Conservation (phyloP, 2,113 vertebrate species). For the Himantopus leucocephalus region DNA sequence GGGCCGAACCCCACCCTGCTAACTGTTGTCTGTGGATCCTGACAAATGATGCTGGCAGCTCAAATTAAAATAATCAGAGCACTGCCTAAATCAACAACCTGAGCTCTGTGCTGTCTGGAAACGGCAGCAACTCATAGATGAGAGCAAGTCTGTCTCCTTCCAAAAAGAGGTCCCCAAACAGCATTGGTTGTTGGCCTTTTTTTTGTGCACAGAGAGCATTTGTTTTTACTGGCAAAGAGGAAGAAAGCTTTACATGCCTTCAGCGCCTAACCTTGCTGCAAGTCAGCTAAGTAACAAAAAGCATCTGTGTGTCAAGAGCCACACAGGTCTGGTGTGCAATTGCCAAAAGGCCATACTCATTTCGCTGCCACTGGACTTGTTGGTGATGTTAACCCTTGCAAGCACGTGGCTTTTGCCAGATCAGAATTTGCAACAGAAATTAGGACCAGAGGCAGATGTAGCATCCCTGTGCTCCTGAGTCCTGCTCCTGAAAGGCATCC, state of each 20-base stretch:
- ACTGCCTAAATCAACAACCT: constrained; percentile 16
- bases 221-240: neutral
- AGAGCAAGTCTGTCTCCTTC: neutral
- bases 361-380: neutral
- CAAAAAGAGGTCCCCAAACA: neutral
- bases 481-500: neutral
- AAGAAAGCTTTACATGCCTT: neutral
- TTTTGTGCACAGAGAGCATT: neutral
- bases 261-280: neutral
- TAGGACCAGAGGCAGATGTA: neutral
- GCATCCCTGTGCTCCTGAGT: fast-evolving
- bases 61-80: constrained; percentile 37
- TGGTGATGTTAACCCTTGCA: neutral
- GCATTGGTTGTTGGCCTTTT: neutral
- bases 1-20: neutral
- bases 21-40: neutral
- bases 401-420: fast-evolving
- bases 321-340: neutral
- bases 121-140: neutral
- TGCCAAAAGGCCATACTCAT: neutral
- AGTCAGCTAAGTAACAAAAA: constrained; percentile 26
- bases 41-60: constrained; percentile 1
- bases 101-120: neutral
- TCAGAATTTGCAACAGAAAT: neutral
- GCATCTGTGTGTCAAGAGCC: constrained; percentile 24